phyloP scores from a whole-genome alignment of 2,113 vertebrate genomes.

The Elephas maximus region DNA sequence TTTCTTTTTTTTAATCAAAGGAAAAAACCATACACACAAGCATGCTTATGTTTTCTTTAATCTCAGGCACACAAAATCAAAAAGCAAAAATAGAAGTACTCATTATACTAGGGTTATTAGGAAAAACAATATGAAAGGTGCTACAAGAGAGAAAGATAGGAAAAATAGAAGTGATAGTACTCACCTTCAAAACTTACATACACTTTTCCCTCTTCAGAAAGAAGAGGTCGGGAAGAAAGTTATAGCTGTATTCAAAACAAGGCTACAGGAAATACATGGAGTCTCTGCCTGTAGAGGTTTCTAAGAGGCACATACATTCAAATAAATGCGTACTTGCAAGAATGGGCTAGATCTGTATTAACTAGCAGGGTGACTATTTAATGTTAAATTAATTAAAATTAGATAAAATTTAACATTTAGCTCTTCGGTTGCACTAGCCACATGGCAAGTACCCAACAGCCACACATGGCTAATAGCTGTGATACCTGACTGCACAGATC shows the following conservation, averaged over 20 bases:
- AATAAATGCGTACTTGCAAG: slow-evolving; percentile 6
- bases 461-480: not conserved
- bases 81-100: not conserved
- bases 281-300: not conserved
- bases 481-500: not conserved
- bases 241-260: slow-evolving; percentile 19
- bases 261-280: not conserved
- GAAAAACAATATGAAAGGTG: slow-evolving; percentile 17
- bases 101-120: not conserved
- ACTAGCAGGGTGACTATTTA: not conserved
- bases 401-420: slow-evolving; percentile 14
- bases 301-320: slow-evolving; percentile 44
- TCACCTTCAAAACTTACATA: slow-evolving; percentile 10
- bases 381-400: slow-evolving; percentile 22
- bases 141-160: slow-evolving; percentile 8
- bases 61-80: not conserved
- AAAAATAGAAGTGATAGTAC: not conserved
- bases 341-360: not conserved
- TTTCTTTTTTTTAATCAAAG: not conserved
- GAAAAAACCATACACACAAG: not conserved
- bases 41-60: not conserved
- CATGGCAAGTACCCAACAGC: not conserved
- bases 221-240: not conserved
- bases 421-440: not conserved
- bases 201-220: not conserved